These are phyloP conservation scores for Chaunax sp. DNA, from an alignment of 2,797 vertebrate genomes.

Conservation along the genomic window DNA sequence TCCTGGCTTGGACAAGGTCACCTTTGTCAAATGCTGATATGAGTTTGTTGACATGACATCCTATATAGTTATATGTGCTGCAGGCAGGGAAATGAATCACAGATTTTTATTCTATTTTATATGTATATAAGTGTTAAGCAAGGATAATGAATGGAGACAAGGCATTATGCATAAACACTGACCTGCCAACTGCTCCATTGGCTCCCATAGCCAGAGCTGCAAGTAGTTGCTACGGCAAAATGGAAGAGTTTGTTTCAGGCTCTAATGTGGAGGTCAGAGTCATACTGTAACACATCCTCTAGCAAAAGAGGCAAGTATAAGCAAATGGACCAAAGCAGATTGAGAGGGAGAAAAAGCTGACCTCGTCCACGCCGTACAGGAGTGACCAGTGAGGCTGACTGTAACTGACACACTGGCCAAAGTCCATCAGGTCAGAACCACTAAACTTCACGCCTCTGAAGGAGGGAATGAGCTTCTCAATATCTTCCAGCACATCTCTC, in stretches of 20 bases:
- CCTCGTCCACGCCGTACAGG: slow-evolving; percentile 95
- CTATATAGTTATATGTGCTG: slow-evolving; percentile 96
- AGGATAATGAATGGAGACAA: slow-evolving; percentile 1
- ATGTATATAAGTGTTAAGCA: neutral
- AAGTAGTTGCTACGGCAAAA: slow-evolving; percentile 79
- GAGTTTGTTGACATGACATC: slow-evolving; percentile 82
- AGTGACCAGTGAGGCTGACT: slow-evolving; percentile 78
- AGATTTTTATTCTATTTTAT: too few relatives aligned
- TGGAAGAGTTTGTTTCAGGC: neutral
- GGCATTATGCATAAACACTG: neutral
- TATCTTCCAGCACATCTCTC: slow-evolving; percentile 87
- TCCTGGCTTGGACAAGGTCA: slow-evolving; percentile 81
- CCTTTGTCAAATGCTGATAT: slow-evolving; percentile 84
- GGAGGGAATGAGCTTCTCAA: slow-evolving; percentile 88
- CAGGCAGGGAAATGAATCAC: slow-evolving; percentile 26
- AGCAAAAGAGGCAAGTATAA: neutral
- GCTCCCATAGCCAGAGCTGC: slow-evolving; percentile 78
- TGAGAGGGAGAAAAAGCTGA: slow-evolving; percentile 59
- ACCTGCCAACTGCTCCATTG: slow-evolving; percentile 85
- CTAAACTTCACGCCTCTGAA: slow-evolving; percentile 94
- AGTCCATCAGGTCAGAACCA: slow-evolving; percentile 89
- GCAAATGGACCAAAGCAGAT: neutral
- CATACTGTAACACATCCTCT: neutral
- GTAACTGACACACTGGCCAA: slow-evolving; percentile 87
- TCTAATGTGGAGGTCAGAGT: neutral